These are phyloP conservation scores for Acropora tenuis DNA, from an alignment of 64 coral and sea anemone genomes.

Conservation along the genomic window DNA sequence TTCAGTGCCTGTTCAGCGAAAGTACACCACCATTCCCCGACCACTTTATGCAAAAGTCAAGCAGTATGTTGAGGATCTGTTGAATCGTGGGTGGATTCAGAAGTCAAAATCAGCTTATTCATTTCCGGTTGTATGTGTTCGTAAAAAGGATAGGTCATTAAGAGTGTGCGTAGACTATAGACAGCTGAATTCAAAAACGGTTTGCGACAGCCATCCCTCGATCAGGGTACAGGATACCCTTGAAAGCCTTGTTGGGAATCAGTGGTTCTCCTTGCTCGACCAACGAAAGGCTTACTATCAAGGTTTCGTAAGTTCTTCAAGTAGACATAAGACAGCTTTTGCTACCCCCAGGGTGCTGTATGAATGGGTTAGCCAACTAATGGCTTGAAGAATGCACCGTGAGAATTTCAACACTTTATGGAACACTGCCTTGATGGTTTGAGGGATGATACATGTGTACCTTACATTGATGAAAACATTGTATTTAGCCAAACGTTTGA, in stretches of 20 bases:
- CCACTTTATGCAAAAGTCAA: constrained; percentile 50
- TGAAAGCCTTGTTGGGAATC: not conserved
- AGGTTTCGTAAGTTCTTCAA: not conserved
- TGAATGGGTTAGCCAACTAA: not conserved
- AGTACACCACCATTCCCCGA: constrained; percentile 19
- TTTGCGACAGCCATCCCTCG: not conserved
- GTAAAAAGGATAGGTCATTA: not conserved
- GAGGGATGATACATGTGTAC: constrained; percentile 5
- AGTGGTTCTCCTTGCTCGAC: not conserved
- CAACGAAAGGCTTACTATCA: not conserved
- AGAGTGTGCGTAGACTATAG: not conserved
- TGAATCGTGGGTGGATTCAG: not conserved
- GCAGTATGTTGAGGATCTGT: not conserved
- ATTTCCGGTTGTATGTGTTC: not conserved
- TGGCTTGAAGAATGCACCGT: not conserved
- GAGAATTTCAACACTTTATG: not conserved
- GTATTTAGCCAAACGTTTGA: constrained; percentile 21
- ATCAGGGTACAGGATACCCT: not conserved
- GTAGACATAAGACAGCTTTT: too few relatives aligned
- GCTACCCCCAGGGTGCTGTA: too few relatives aligned
- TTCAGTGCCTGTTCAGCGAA: constrained; percentile 11
- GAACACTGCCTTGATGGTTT: constrained; percentile 4
- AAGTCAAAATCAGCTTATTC: constrained; percentile 5
- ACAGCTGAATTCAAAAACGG: not conserved
- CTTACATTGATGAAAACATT: constrained; percentile 14